Conservation (phyloP, 1,140 invertebrate species). For the Panulirus ornatus region DNA sequence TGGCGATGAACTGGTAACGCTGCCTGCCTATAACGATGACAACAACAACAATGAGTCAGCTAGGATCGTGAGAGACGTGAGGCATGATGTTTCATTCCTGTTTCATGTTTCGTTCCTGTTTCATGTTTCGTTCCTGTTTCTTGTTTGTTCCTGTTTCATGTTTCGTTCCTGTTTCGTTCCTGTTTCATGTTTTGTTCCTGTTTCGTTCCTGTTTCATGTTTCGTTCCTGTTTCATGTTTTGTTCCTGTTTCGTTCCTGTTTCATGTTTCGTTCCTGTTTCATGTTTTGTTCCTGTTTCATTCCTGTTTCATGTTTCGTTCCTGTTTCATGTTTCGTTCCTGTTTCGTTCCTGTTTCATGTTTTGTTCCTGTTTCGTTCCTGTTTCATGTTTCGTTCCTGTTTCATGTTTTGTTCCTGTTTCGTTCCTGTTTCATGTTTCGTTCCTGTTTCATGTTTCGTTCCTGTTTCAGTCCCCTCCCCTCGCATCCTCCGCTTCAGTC, state of each 20-base stretch:
- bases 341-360: background rate
- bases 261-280: background rate
- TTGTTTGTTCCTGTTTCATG: background rate
- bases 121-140: background rate
- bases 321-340: background rate
- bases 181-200: background rate
- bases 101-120: background rate
- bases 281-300: background rate
- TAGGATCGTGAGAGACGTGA: too few species aligned
- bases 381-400: background rate
- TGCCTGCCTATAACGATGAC: too few species aligned
- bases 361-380: background rate
- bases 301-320: background rate
- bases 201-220: background rate
- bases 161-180: background rate
- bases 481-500: too few species aligned
- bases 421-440: background rate
- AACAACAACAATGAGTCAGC: too few species aligned
- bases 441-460: too few species aligned
- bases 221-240: background rate
- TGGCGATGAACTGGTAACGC: too few species aligned
- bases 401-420: slow-evolving; percentile 16
- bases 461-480: too few species aligned
- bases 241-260: background rate
- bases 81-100: background rate